phyloP scores from a whole-genome alignment of 2,113 vertebrate species.

The Oxygymnocypris stewartii region DNA sequence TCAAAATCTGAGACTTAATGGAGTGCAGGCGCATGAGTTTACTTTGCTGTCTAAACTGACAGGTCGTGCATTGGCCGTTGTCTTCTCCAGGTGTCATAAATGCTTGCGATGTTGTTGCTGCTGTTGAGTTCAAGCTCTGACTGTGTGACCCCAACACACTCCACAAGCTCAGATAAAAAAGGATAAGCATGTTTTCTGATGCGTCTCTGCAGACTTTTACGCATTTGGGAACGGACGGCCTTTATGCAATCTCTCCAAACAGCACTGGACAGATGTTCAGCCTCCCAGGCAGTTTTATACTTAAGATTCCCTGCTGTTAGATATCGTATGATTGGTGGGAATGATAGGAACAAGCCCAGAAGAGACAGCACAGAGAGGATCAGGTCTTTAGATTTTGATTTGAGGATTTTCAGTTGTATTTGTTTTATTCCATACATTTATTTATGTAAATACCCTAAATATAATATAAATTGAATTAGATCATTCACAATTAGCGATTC shows the following conservation, averaged over 20 bases:
- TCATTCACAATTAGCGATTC: not conserved
- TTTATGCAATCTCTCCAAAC: constrained; percentile 12
- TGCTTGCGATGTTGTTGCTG: constrained; percentile 58
- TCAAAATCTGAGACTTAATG: constrained; percentile 97
- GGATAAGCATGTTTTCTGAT: constrained; percentile 76
- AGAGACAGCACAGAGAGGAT: not conserved
- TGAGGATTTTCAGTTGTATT: not conserved
- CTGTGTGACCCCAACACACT: constrained; percentile 76
- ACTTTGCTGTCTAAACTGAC: constrained; percentile 90
- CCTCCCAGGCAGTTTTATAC: constrained; percentile 83
- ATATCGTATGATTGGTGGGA: constrained; percentile 83
- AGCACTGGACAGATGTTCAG: constrained; percentile 69
- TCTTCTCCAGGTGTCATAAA: constrained; percentile 72
- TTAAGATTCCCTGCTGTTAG: constrained; percentile 78
- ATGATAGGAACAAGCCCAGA: not conserved
- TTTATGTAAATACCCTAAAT: not conserved
- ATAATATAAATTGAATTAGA: not conserved
- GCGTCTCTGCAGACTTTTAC: not conserved
- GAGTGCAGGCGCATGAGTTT: constrained; percentile 93
- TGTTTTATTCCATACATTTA: not conserved
- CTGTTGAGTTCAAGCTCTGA: constrained; percentile 73
- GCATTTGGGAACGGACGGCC: constrained; percentile 5
- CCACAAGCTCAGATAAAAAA: constrained; percentile 79
- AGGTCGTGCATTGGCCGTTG: constrained; percentile 86
- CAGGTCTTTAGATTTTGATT: constrained; percentile 36